These are phyloP conservation scores for Tachina fera DNA, from an alignment of 2,888 invertebrate species.

Conservation along the genomic window DNA sequence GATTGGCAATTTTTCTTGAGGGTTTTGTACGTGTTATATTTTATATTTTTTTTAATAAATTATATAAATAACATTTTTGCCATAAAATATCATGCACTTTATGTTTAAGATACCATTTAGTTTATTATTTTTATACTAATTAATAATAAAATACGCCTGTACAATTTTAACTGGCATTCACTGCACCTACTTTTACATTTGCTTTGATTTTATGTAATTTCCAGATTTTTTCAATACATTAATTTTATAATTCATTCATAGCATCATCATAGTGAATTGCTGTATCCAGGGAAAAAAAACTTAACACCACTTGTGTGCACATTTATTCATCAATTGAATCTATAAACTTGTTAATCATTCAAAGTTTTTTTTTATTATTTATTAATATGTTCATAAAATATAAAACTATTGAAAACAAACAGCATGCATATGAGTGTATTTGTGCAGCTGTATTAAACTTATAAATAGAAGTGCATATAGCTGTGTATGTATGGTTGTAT, in stretches of 20 bases:
- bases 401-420: slow-evolving; percentile 32
- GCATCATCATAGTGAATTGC: not conserved
- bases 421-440: not conserved
- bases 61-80: no score
- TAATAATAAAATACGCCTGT: no score
- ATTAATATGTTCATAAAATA: slow-evolving; percentile 2
- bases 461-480: not conserved
- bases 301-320: not conserved
- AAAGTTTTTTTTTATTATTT: not conserved
- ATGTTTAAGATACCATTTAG: no score
- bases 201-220: no score
- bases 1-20: no score
- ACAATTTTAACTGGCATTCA: no score
- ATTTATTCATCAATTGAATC: slow-evolving; percentile 19
- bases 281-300: not conserved
- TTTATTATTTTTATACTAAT: no score
- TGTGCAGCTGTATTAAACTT: slow-evolving; percentile 1
- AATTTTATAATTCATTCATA: not conserved
- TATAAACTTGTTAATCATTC: slow-evolving; percentile 26
- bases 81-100: no score
- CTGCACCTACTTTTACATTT: no score
- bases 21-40: no score
- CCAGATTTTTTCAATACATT: no score
- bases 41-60: no score
- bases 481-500: not conserved